These are phyloP conservation scores for Tipula vernalis DNA, from an alignment of 2,888 invertebrate species.

Conservation along the genomic window DNA sequence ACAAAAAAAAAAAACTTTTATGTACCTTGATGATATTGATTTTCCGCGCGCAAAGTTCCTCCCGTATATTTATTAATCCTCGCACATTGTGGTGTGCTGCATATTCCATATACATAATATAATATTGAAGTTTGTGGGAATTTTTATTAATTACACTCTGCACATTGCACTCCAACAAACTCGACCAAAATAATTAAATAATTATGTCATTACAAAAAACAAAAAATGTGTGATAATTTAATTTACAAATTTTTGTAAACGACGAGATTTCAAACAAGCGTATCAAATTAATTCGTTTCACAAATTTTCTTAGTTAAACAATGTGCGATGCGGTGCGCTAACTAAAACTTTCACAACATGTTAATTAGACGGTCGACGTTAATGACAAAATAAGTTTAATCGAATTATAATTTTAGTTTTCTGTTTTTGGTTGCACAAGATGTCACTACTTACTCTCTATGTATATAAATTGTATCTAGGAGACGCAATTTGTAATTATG, in stretches of 20 bases:
- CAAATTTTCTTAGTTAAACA: neutral
- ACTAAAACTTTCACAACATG: neutral
- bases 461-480: neutral
- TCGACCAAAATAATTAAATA: neutral
- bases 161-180: neutral
- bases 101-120: no score
- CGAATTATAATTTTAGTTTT: neutral
- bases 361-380: neutral
- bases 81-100: neutral
- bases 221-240: neutral
- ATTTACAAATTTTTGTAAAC: neutral
- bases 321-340: neutral
- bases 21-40: neutral
- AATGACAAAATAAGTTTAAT: neutral
- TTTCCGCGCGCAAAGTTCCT: neutral
- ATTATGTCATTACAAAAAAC: neutral
- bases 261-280: neutral
- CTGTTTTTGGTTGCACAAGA: neutral
- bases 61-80: neutral
- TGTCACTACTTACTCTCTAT: neutral
- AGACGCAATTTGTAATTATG: neutral
- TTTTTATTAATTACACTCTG: neutral
- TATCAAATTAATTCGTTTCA: neutral
- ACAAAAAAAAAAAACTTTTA: neutral
- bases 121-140: neutral